These are phyloP conservation scores for Drosophila bunnanda DNA, from an alignment of 2,888 invertebrate genomes.

Conservation along the genomic window DNA sequence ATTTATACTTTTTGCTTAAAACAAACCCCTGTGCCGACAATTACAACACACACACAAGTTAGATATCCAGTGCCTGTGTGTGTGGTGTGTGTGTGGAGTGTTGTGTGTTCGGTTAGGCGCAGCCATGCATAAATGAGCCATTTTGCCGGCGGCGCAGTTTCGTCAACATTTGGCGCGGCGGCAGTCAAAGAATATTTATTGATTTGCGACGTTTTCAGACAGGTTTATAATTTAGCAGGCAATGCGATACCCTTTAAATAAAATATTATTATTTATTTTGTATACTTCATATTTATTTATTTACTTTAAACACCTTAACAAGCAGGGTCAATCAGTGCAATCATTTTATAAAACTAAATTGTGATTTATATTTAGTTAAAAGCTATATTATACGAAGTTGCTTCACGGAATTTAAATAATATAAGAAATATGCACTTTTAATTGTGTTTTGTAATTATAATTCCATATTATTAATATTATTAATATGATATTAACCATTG, in stretches of 20 bases:
- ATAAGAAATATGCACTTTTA: background rate
- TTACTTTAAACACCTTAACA: too few species aligned
- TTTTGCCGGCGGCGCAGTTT: conserved; percentile 69
- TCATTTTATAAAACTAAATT: too few species aligned
- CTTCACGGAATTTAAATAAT: background rate
- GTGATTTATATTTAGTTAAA: too few species aligned
- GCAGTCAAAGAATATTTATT: conserved; percentile 67
- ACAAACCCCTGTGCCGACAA: conserved; percentile 70
- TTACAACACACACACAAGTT: conserved; percentile 60
- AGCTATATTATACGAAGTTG: background rate
- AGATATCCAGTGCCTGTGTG: conserved; percentile 25
- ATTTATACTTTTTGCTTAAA: conserved; percentile 24
- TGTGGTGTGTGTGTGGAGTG: conserved; percentile 21
- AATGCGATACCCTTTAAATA: background rate
- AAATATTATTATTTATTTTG: too few species aligned
- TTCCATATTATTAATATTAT: too few species aligned
- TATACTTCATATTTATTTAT: too few species aligned
- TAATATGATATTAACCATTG: too few species aligned
- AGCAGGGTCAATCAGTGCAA: too few species aligned
- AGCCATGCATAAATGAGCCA: conserved; percentile 79
- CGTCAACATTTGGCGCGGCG: conserved; percentile 72
- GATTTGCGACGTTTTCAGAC: conserved; percentile 73
- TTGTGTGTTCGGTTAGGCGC: conserved; percentile 60
- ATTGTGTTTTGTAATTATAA: background rate
- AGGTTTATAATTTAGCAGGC: conserved; percentile 75